Evolutionary conservation across 1,140 invertebrate genomes (phyloP).

Genomic region (Tetramorium simillimum): DNA sequence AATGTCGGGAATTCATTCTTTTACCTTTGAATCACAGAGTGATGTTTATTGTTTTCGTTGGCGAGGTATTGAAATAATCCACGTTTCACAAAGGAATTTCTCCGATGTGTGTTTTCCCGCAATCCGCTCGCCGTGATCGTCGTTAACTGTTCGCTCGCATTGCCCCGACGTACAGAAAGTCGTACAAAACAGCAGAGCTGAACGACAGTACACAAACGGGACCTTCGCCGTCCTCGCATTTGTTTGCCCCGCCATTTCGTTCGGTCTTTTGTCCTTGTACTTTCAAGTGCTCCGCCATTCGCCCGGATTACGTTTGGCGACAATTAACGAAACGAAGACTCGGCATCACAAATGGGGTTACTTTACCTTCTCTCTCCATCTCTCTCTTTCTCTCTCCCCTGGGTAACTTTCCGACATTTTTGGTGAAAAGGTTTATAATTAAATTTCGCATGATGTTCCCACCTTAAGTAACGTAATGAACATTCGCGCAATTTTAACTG

Average conservation of each 20-base stretch:
- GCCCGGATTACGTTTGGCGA: constrained; percentile 28
- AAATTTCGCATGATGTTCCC: constrained; percentile 7
- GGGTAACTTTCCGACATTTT: not conserved
- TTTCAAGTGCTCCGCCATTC: constrained; percentile 39
- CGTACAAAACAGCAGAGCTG: constrained; percentile 54
- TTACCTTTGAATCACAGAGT: constrained; percentile 6
- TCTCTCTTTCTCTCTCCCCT: too few relatives aligned
- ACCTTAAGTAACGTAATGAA: not conserved
- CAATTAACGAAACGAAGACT: constrained; percentile 21
- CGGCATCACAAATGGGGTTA: not conserved
- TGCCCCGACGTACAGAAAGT: not conserved
- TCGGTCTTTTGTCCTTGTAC: not conserved
- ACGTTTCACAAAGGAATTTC: constrained; percentile 15
- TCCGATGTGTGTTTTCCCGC: constrained; percentile 35
- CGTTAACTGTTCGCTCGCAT: constrained; percentile 43
- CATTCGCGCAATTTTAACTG: not conserved
- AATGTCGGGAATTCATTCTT: constrained; percentile 4
- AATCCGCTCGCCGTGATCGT: constrained; percentile 36
- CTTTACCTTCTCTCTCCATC: not conserved
- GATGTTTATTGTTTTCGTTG: constrained; percentile 34
- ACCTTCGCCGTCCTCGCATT: constrained; percentile 58
- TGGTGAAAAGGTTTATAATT: constrained; percentile 19
- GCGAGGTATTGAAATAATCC: constrained; percentile 50
- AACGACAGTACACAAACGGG: constrained; percentile 68
- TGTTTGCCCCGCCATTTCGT: constrained; percentile 40